Base-by-base conservation (phyloP, 1,140 invertebrate species). In the Meloidogyne exigua region DNA sequence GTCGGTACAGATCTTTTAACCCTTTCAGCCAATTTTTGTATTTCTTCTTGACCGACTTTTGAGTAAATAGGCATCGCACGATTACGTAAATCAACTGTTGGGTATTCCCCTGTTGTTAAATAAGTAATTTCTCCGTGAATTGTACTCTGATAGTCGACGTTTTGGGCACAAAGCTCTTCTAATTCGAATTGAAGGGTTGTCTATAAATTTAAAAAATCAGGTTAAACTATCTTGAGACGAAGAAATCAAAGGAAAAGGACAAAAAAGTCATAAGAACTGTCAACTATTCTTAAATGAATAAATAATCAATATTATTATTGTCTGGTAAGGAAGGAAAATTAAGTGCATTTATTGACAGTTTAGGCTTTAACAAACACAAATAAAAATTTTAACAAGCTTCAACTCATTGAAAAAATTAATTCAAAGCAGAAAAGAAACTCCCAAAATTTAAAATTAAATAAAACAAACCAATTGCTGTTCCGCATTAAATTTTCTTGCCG, bases 121-220 rank as follows among this genome's bases (percentile, higher is more conserved):
- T 82, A 81, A 13, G 68, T 82, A 15, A 79, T 64, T 66, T 83
- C 80, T 7, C 80, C 80, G 32, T 81, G 65, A 15, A 83, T 70
- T 39, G 49, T 79, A 26, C 66, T 79, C 28, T 80, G 81, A 23
- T 68, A 68, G 32, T 81, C 78, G 11, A 80, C 39, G 23, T 80
- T 82, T 63, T 79, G 68, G 23, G 81, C 81, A 3, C 82, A 28
- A n/a, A 75, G 26, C 25, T 73, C 64, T 68, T 81, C 80, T 12
- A 81, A 63, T 44, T 80, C 70, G 18, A 78, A 64, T 63, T 83
- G 68, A 25, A 83, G n/a, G 10, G 68, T 26, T n/a, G 49, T 68
- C 80, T 80, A 9, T 68, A 81, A 28, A 62, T 12, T 44, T 5
- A 32, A 49, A 42, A 76, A 39, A 32, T 63, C 18, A 83, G 0